Base-by-base conservation (phyloP, 2,888 invertebrate genomes). In the Cheilosia impressa region DNA sequence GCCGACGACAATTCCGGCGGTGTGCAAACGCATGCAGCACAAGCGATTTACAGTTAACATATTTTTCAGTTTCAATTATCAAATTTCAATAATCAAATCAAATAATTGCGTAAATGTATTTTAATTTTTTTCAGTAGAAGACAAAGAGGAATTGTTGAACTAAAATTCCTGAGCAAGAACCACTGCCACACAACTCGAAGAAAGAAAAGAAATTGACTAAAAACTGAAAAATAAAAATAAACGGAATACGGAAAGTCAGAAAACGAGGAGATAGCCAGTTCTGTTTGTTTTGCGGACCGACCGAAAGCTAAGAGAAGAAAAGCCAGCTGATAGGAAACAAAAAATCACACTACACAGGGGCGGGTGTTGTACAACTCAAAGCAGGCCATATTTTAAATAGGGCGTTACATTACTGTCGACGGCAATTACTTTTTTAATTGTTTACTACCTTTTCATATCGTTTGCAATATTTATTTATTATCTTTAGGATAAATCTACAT, bases 1-100 rank as follows among this genome's bases (percentile, higher is more conserved):
- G n/a, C 92, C 91, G 19, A 91, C 79, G 0, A 91, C 88, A n/a
- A 91, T 87, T 52, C 90, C 91, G 65, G 89, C 90, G 2, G 92
- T 91, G 76, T 89, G 89, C 1, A 91, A 89, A 7, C 91, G 90
- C 87, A 91, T 87, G 22, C 90, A 90, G 50, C 87, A 91, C 2
- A 91, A 78, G 19, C 87, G 77, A 41, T 87, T 78, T 81, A 91
- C 34, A 13, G 75, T 80, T 4, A 85, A 15, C 84, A 85, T 85
- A 13, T 2, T 47, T 6, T 52, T 58, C 13, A 38, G 38, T 57
- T 43, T 53, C 34, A 4, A 24, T 43, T 27, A n/a, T 43, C 1
- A 22, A 58, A 27, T 7, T 43, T 43, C 15, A 9, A 38, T 15
- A 55, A 27, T 13, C 7, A 31, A 58, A 58, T n/a, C 5, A 34